phyloP scores from a whole-genome alignment of 2,888 invertebrate genomes.

The Dasysyrphus tricinctus region DNA sequence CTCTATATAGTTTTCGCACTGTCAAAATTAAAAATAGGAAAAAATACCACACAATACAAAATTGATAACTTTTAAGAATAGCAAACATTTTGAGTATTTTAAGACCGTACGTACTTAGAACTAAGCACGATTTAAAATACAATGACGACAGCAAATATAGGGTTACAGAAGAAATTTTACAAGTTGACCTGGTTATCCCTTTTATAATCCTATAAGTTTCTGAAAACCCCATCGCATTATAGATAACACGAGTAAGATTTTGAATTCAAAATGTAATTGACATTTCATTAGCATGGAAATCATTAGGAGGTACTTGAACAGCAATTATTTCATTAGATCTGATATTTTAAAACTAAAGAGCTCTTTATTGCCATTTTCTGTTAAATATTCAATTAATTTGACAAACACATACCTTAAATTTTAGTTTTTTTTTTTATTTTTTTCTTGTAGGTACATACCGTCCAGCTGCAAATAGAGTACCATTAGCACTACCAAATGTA shows the following conservation, averaged over 20 bases:
- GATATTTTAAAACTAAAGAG: background rate
- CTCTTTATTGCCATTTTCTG: background rate
- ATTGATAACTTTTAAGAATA: too few relatives aligned
- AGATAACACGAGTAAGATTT: background rate
- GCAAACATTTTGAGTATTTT: too few relatives aligned
- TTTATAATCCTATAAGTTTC: too few relatives aligned
- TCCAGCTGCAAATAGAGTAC: conserved; percentile 96
- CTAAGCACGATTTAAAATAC: too few relatives aligned
- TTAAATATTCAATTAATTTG: conserved; percentile 11
- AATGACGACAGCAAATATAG: too few relatives aligned
- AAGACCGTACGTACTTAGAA: too few relatives aligned
- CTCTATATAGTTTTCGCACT: too few relatives aligned
- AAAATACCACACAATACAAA: too few relatives aligned
- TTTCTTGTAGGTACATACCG: conserved; percentile 84
- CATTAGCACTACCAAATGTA: conserved; percentile 97
- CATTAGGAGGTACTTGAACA: background rate
- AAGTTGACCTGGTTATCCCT: too few relatives aligned
- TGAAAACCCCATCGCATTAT: background rate
- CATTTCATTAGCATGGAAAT: background rate
- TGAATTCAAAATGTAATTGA: background rate
- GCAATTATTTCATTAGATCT: too few relatives aligned
- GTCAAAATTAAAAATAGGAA: too few relatives aligned
- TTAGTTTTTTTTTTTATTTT: background rate
- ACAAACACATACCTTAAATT: conserved; percentile 18
- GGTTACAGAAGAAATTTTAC: too few relatives aligned